Evolutionary conservation across 2,888 invertebrate genomes (phyloP).

Genomic region (Synergus japonicus): DNA sequence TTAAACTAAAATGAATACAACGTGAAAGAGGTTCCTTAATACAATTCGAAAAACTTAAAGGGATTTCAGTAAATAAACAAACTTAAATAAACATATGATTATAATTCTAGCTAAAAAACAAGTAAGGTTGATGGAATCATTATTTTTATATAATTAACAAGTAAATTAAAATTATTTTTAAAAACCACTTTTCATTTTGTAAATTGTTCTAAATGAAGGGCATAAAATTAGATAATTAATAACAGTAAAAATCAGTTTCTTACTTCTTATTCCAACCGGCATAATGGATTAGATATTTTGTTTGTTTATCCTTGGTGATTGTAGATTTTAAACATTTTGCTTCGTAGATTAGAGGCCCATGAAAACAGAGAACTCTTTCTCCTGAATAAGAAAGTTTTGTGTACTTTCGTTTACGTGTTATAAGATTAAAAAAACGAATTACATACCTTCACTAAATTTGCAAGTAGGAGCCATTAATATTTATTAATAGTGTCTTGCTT

Average conservation of each 20-base stretch:
- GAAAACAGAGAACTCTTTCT: slow-evolving; percentile 93
- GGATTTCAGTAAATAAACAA: too few relatives aligned
- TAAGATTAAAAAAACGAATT: neutral
- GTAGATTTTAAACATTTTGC: slow-evolving; percentile 93
- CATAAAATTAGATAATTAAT: neutral
- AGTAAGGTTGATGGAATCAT: too few relatives aligned
- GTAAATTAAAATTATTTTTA: neutral
- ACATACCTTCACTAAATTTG: slow-evolving; percentile 33
- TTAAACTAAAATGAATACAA: too few relatives aligned
- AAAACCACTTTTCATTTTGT: neutral
- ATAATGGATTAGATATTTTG: slow-evolving; percentile 94
- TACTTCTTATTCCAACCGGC: slow-evolving; percentile 98
- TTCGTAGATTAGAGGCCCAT: slow-evolving; percentile 95
- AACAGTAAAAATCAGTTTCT: slow-evolving; percentile 64
- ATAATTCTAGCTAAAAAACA: too few relatives aligned
- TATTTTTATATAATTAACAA: neutral
- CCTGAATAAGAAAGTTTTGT: slow-evolving; percentile 79
- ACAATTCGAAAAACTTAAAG: too few relatives aligned
- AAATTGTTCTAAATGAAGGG: neutral
- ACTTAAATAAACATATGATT: too few relatives aligned
- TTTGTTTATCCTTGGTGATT: slow-evolving; percentile 89
- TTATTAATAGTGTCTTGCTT: slow-evolving; percentile 3
- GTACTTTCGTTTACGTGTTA: neutral
- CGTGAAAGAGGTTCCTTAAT: too few relatives aligned
- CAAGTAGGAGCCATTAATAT: slow-evolving; percentile 14